Percentiles rank a stretch among this genome's conserved stretches.
Conservation (phyloP, 2,113 vertebrate species). For the Anarhynchus alexandrinus region DNA sequence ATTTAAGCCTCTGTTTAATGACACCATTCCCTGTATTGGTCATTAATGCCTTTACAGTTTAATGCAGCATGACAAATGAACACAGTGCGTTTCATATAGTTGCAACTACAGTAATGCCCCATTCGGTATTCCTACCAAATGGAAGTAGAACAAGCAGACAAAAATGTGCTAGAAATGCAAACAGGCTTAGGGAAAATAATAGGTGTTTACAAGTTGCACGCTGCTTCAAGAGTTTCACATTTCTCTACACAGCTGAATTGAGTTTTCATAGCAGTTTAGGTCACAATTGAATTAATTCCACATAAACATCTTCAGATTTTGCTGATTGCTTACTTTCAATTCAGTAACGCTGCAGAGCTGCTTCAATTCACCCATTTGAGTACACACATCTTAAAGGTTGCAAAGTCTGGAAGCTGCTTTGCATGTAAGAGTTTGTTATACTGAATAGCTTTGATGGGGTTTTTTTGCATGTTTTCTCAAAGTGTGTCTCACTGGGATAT, state of each 20-base stretch:
- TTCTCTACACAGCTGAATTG: background rate
- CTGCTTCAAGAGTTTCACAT: background rate
- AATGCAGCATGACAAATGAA: slow-evolving; percentile 19
- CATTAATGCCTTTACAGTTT: slow-evolving; percentile 15
- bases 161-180: background rate
- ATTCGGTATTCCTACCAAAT: background rate
- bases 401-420: background rate
- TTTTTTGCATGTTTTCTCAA: background rate
- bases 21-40: background rate
- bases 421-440: background rate
- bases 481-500: background rate
- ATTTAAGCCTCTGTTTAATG: slow-evolving; percentile 17
- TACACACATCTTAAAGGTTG: background rate
- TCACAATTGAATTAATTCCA: background rate
- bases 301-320: background rate
- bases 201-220: background rate
- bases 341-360: background rate
- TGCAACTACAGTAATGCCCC: background rate
- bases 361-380: background rate
- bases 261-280: background rate
- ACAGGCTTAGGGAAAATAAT: background rate
- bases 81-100: background rate
- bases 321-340: background rate
- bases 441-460: background rate
- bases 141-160: background rate